Conservation (phyloP, 2,888 invertebrate species). For the Camptogramma bilineatum region DNA sequence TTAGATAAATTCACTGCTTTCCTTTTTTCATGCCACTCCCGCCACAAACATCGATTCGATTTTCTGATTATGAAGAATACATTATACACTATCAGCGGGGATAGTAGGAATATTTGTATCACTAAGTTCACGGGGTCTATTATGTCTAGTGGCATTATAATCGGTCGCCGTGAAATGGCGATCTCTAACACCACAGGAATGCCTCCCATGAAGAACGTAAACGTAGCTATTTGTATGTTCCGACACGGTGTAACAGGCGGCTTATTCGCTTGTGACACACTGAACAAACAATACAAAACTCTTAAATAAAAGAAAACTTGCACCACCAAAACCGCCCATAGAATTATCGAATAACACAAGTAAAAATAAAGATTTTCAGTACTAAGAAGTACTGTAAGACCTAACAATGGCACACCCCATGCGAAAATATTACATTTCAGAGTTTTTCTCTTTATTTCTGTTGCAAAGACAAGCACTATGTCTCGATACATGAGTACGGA, state of each 20-base stretch:
- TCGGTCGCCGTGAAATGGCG: neutral
- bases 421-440: conserved; percentile 20
- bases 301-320: conserved; percentile 8
- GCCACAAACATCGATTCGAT: conserved; percentile 15
- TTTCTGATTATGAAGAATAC: conserved; percentile 12
- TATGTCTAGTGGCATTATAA: neutral
- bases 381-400: neutral
- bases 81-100: conserved; percentile 4
- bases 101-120: conserved; percentile 3
- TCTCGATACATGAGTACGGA: conserved; percentile 11
- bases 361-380: neutral
- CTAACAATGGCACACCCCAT: conserved; percentile 11
- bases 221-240: conserved; percentile 8
- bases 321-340: conserved; percentile 2
- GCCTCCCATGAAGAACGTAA: conserved; percentile 17
- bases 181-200: conserved; percentile 12
- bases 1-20: neutral
- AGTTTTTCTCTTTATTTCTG: neutral
- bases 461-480: conserved; percentile 11
- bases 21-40: conserved; percentile 1
- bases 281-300: conserved; percentile 12
- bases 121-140: neutral
- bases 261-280: neutral
- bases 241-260: neutral
- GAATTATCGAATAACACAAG: conserved; percentile 3